Evolutionary conservation across 2,888 invertebrate genomes (phyloP), one percentile per base, ranked within the genome.

Genomic region (Iphiclides podalirius): DNA sequence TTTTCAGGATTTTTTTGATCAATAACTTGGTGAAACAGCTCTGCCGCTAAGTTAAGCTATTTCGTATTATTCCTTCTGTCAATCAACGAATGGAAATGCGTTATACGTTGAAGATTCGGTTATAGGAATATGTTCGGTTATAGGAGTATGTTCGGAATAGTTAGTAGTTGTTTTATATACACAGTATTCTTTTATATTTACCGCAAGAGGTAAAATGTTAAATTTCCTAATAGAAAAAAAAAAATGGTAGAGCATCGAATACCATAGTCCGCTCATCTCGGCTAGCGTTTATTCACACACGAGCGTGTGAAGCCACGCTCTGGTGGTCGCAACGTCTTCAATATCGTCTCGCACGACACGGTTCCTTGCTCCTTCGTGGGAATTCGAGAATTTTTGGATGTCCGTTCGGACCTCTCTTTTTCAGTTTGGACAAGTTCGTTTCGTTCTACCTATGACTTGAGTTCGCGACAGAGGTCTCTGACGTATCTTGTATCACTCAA

Each of bases 321-420:
- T 53, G 70, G 20, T 66, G 66, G 40, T 14, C 54, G 49, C 58
- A 53, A 58, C 65, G 69, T 70, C 69, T 70, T 70, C 65, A 63
- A 57, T 66, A 66, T 59, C 67, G 67, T 69, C 67, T 67, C 63
- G 62, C 64, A 58, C 62, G 68, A 65, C 58, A 67, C 68, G 68
- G 62, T 66, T 65, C 59, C 62, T 59, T 62, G 67, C 52, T 35
- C 51, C 23, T 55, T 33, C 63, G 57, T 67, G 66, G 66, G 66
- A 67, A 52, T 39, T 37, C 14, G 46, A 42, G 38, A 42, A 47
- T 47, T 52, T 31, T 52, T 13, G 46, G 46, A 35, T 23, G 28
- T 50, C 44, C 37, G 44, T 4, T 26, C 2, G 17, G 23, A 42
- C 12, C n/a, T 6, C n/a, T n/a, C 42, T 40, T 46, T 46, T 20